Conservation (phyloP, 1,140 invertebrate genomes). For the Acromyrmex echinatior region DNA sequence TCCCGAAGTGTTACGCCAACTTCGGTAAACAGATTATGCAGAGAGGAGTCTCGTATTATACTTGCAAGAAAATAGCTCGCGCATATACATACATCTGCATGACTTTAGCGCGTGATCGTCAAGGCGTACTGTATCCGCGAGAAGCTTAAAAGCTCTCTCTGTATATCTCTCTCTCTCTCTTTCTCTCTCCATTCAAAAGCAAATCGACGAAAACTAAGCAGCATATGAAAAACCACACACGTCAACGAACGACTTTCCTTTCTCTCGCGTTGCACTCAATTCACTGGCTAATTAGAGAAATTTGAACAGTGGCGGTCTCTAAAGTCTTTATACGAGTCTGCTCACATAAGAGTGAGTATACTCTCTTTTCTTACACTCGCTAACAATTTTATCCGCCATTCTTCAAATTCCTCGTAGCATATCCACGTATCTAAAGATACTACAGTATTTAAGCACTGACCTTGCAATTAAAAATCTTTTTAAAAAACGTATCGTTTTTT, state of each 20-base stretch:
- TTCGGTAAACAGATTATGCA: slow-evolving; percentile 55
- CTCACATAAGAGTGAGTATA: background rate
- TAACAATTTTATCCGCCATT: background rate
- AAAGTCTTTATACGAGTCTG: background rate
- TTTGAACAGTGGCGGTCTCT: slow-evolving; percentile 42
- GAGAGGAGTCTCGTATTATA: background rate
- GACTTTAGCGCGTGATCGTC: slow-evolving; percentile 21
- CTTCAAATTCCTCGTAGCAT: slow-evolving; percentile 31
- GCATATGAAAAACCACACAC: slow-evolving; percentile 11
- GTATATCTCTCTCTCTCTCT: too few species aligned
- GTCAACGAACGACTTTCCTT: slow-evolving; percentile 39
- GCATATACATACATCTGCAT: slow-evolving; percentile 9
- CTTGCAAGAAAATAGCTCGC: background rate
- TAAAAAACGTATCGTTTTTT: background rate
- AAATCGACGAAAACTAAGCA: background rate
- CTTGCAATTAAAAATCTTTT: slow-evolving; percentile 7
- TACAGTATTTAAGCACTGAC: slow-evolving; percentile 18
- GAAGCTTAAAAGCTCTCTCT: slow-evolving; percentile 4
- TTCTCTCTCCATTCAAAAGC: background rate
- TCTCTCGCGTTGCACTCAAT: slow-evolving; percentile 17
- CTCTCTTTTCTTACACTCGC: background rate
- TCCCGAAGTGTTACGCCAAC: slow-evolving; percentile 64
- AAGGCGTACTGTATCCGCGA: slow-evolving; percentile 10
- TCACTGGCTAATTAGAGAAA: slow-evolving; percentile 52
- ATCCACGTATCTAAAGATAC: slow-evolving; percentile 3